Evolutionary conservation across 2,797 vertebrate genomes (phyloP).

Genomic region (Masticophis lateralis): DNA sequence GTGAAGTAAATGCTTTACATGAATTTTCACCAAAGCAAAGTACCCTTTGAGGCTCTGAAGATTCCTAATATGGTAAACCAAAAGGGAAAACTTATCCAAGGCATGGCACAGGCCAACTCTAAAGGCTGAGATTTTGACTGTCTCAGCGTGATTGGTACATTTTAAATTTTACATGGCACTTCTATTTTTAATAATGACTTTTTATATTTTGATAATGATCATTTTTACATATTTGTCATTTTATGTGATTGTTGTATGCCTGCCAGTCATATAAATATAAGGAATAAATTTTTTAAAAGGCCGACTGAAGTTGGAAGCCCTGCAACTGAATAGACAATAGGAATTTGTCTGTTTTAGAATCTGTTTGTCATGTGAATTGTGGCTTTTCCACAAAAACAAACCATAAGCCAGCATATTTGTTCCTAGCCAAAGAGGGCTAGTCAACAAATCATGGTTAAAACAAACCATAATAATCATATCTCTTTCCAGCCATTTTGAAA

Average conservation of each 20-base stretch:
- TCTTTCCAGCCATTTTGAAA: not conserved
- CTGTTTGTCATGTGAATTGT: not conserved
- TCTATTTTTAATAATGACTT: not conserved
- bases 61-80: not conserved
- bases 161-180: not conserved
- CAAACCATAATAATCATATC: not conserved
- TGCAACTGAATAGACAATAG: not conserved
- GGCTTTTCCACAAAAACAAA: not conserved
- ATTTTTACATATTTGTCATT: not conserved
- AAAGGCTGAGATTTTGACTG: not conserved
- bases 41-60: not conserved
- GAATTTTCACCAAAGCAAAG: not conserved
- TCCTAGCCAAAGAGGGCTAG: not conserved
- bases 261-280: not conserved
- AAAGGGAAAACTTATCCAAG: not conserved
- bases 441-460: not conserved
- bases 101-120: not conserved
- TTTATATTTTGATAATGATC: not conserved
- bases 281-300: not conserved
- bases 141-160: not conserved
- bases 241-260: not conserved
- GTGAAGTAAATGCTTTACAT: not conserved
- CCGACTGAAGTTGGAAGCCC: not conserved
- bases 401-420: not conserved
- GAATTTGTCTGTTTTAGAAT: not conserved